A percentile compares a stretch with the other conserved stretches of the same genome.
phyloP scores from a whole-genome alignment of 2,797 vertebrate genomes.

The Micropoecilia bifurca region DNA sequence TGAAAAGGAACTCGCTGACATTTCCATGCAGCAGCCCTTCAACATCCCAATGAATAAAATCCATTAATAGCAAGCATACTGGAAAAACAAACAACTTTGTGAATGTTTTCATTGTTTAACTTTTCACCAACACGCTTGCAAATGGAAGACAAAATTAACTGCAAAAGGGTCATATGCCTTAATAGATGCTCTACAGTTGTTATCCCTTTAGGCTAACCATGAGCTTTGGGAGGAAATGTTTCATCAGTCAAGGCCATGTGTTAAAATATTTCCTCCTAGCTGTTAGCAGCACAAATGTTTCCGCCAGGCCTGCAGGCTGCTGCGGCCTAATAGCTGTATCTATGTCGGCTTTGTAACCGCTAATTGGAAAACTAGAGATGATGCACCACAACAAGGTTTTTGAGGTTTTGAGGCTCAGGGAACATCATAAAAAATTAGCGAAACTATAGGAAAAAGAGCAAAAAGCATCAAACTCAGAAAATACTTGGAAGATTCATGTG shows the following conservation, averaged over 20 bases:
- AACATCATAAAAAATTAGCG: background rate
- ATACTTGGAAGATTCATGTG: background rate
- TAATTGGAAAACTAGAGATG: background rate
- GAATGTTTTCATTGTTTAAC: conserved; percentile 46
- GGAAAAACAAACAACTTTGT: conserved; percentile 24
- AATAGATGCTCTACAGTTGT: conserved; percentile 27
- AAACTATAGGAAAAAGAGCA: background rate
- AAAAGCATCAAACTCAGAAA: background rate
- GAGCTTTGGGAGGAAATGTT: conserved; percentile 38
- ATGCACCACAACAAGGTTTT: background rate
- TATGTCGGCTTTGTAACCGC: background rate
- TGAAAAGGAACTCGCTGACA: background rate
- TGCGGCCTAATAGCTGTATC: background rate
- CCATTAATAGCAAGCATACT: background rate
- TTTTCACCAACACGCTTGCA: conserved; percentile 4
- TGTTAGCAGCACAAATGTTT: conserved; percentile 14
- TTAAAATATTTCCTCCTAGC: conserved; percentile 7
- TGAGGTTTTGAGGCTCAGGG: background rate
- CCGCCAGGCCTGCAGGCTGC: background rate
- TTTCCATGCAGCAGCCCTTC: background rate
- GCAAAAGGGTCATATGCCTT: conserved; percentile 53
- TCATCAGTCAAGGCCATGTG: conserved; percentile 32
- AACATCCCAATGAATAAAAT: background rate
- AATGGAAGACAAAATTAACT: conserved; percentile 31
- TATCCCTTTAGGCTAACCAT: conserved; percentile 35